These are phyloP conservation scores for Lophotriccus pileatus DNA, from an alignment of 2,797 vertebrate species.

Conservation along the genomic window DNA sequence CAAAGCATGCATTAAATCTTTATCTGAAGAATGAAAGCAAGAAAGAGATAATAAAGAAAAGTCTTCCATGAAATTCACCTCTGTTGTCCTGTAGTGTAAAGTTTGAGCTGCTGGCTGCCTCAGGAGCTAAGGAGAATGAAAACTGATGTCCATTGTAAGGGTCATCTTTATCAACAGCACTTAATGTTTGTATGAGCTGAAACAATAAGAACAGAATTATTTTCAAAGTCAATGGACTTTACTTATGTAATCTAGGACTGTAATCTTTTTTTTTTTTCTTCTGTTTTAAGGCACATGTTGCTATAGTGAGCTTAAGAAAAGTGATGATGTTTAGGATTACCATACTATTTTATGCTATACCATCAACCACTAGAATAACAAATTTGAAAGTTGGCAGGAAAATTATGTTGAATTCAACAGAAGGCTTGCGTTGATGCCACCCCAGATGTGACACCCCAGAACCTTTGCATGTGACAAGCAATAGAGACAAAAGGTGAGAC, in stretches of 20 bases:
- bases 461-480: not conserved
- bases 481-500: not conserved
- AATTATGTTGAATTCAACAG: not conserved
- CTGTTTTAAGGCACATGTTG: not conserved
- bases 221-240: not conserved
- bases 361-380: not conserved
- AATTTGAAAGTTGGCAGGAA: not conserved
- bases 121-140: slow-evolving; percentile 86
- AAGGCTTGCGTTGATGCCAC: not conserved
- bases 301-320: not conserved
- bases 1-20: slow-evolving; percentile 33
- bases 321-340: not conserved
- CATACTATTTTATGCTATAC: not conserved
- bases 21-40: slow-evolving; percentile 15
- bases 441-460: not conserved
- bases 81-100: slow-evolving; percentile 93
- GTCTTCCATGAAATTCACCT: slow-evolving; percentile 76
- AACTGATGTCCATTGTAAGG: slow-evolving; percentile 87
- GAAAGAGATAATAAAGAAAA: not conserved
- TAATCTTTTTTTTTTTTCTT: not conserved
- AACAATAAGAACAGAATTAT: slow-evolving; percentile 52
- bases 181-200: slow-evolving; percentile 91
- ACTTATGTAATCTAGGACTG: not conserved
- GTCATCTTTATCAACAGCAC: slow-evolving; percentile 88
- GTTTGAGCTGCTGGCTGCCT: slow-evolving; percentile 87